Conservation (phyloP, 2,113 vertebrate genomes). For the Chamaea fasciata region DNA sequence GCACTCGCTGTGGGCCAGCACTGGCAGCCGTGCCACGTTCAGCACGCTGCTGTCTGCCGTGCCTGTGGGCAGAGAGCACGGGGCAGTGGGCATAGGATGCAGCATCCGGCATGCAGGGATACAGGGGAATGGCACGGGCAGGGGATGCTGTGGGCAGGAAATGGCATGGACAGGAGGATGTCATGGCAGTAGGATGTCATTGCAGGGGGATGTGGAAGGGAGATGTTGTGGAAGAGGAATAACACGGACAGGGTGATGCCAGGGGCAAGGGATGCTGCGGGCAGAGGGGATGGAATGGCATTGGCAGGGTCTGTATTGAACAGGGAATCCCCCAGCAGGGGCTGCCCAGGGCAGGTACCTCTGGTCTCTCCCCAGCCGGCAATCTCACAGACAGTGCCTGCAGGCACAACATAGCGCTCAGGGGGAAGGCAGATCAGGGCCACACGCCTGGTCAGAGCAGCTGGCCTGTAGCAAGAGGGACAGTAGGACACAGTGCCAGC, state of each 20-base stretch:
- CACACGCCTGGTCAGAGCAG: slow-evolving; percentile 81
- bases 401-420: slow-evolving; percentile 83
- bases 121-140: too few relatives aligned
- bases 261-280: neutral
- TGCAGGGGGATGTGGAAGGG: too few relatives aligned
- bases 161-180: neutral
- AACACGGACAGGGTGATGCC: neutral
- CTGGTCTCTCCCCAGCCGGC: slow-evolving; percentile 92
- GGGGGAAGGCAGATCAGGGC: slow-evolving; percentile 94
- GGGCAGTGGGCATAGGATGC: neutral
- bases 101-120: neutral
- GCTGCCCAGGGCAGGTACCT: slow-evolving; percentile 56
- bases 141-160: neutral
- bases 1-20: slow-evolving; percentile 85
- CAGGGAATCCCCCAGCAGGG: neutral
- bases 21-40: slow-evolving; percentile 80
- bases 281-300: neutral
- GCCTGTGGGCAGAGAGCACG: slow-evolving; percentile 36
- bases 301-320: neutral
- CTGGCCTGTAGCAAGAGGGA: slow-evolving; percentile 66
- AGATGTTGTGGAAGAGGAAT: neutral
- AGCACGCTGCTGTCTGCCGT: slow-evolving; percentile 78
- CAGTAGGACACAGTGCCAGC: neutral
- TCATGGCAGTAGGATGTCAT: neutral
- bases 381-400: slow-evolving; percentile 84